Evolutionary conservation across 2,888 invertebrate species (phyloP).

Genomic region (Coecobrya sp.): DNA sequence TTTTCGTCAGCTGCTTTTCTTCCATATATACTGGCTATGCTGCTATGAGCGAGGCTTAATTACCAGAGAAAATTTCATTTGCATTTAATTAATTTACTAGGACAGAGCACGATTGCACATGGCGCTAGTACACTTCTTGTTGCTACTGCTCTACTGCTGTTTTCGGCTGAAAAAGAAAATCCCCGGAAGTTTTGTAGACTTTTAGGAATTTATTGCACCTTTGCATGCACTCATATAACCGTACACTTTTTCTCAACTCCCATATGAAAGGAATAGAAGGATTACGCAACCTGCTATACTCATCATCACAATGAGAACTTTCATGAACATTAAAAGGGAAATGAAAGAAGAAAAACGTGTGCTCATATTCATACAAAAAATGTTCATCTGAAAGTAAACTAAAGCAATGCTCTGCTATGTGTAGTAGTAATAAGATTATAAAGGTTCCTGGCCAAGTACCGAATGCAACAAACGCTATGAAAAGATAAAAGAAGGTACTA

Average conservation of each 20-base stretch:
- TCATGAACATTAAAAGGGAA: not conserved
- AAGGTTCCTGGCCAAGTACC: not conserved
- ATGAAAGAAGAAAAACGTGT: slow-evolving; percentile 15
- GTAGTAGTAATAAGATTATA: not conserved
- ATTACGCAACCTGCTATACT: not conserved
- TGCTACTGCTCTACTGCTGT: not conserved
- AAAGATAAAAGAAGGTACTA: not conserved
- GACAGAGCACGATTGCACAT: slow-evolving; percentile 67
- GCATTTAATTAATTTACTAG: slow-evolving; percentile 81
- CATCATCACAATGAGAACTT: not conserved
- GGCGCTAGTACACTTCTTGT: not conserved
- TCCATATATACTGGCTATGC: not conserved
- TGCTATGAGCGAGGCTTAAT: slow-evolving; percentile 65
- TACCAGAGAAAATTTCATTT: slow-evolving; percentile 80
- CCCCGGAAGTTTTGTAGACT: slow-evolving; percentile 76
- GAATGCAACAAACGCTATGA: slow-evolving; percentile 19
- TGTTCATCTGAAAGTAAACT: not conserved
- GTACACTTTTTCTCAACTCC: not conserved
- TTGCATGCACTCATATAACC: slow-evolving; percentile 61
- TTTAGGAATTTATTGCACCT: slow-evolving; percentile 78
- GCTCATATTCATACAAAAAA: not conserved
- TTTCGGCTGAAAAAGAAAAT: slow-evolving; percentile 50
- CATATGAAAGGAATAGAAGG: not conserved
- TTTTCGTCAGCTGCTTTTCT: slow-evolving; percentile 44
- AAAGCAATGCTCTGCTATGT: not conserved